Conservation (phyloP, 92 coral and sea anemone species). For the Porites divaricata region DNA sequence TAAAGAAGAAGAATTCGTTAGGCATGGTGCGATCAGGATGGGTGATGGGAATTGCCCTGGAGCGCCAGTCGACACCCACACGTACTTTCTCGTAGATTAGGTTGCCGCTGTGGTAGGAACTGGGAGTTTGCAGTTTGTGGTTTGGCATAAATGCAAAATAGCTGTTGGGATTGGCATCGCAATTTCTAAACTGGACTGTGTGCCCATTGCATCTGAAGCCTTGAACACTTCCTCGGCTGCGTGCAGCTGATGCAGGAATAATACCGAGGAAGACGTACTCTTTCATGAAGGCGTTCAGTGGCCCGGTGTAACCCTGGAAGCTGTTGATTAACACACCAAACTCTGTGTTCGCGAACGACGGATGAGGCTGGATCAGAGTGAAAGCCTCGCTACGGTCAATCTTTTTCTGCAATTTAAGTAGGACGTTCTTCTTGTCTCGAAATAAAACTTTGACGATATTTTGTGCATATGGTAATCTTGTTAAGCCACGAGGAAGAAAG, state of each 20-base stretch:
- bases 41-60: conserved; percentile 17
- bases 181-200: background rate
- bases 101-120: conserved; percentile 24
- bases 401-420: conserved; percentile 44
- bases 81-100: conserved; percentile 42
- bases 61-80: conserved; percentile 68
- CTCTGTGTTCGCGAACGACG: background rate
- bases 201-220: conserved; percentile 69
- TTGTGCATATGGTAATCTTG: background rate
- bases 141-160: conserved; percentile 71
- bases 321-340: conserved; percentile 35
- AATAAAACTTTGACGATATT: conserved; percentile 37
- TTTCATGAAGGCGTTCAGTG: conserved; percentile 23
- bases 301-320: conserved; percentile 45
- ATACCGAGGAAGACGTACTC: conserved; percentile 61
- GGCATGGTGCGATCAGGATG: conserved; percentile 53
- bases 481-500: conserved; percentile 56
- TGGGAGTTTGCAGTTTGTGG: conserved; percentile 27
- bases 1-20: conserved; percentile 61
- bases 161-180: conserved; percentile 54
- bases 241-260: conserved; percentile 34
- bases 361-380: conserved; percentile 35
- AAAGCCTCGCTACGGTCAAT: conserved; percentile 30
- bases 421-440: conserved; percentile 45
- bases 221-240: conserved; percentile 28